A percentile compares a stretch with the other conserved stretches of the same genome.
Evolutionary conservation across 2,888 invertebrate genomes (phyloP).

Genomic region (Nephrotoma guestfalica): DNA sequence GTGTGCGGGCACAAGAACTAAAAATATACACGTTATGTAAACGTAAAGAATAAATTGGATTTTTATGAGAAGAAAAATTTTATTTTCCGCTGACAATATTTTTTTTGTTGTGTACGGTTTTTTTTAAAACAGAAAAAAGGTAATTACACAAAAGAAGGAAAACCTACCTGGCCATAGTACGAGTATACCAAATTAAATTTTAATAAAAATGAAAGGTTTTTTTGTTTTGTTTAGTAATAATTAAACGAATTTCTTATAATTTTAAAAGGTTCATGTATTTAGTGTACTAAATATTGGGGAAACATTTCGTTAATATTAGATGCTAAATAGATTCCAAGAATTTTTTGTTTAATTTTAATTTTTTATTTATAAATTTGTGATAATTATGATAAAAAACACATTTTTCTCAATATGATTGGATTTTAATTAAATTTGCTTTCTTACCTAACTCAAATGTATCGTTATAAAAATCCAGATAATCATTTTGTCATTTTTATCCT

Average conservation of each 20-base stretch:
- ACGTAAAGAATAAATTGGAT: background rate
- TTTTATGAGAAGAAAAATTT: background rate
- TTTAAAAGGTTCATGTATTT: background rate
- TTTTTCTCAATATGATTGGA: background rate
- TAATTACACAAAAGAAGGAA: background rate
- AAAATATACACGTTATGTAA: background rate
- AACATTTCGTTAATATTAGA: background rate
- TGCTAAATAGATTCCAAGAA: background rate
- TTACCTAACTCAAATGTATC: background rate
- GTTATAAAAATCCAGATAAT: background rate
- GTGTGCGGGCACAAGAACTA: background rate
- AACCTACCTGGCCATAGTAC: background rate
- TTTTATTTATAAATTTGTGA: background rate
- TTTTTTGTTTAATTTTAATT: background rate
- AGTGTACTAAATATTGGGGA: background rate
- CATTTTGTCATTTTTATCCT: background rate
- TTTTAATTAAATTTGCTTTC: background rate
- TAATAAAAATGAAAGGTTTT: background rate
- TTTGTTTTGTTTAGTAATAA: background rate
- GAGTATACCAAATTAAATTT: background rate
- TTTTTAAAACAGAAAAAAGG: background rate
- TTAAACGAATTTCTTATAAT: background rate
- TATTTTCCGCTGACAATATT: background rate
- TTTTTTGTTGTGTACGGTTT: background rate
- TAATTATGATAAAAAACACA: background rate